Percentiles rank a stretch among this genome's conserved stretches.
These are phyloP conservation scores for Noctua pronuba DNA, from an alignment of 2,888 invertebrate species.

Conservation along the genomic window DNA sequence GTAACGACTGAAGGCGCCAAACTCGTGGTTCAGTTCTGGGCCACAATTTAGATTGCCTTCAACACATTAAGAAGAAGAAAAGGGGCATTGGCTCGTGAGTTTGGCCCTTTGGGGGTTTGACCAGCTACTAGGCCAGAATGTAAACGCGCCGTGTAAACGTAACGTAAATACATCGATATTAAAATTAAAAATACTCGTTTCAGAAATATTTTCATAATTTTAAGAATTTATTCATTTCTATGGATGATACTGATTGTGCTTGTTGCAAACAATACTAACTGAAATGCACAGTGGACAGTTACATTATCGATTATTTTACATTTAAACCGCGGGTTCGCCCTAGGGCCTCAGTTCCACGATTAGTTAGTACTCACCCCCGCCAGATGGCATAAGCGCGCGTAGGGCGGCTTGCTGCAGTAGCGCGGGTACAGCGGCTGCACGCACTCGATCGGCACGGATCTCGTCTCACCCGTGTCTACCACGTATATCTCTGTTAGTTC, in stretches of 20 bases:
- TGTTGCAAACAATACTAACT: neutral
- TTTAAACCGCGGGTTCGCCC: neutral
- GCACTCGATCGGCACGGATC: conserved; percentile 51
- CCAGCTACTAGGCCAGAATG: neutral
- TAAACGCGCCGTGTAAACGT: neutral
- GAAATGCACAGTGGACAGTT: neutral
- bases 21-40: too few species aligned
- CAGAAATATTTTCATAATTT: neutral
- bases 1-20: too few species aligned
- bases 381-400: conserved; percentile 84
- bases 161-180: neutral
- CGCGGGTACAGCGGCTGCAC: conserved; percentile 76
- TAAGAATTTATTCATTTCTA: too few species aligned
- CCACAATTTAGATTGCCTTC: too few species aligned
- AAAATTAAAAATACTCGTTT: neutral
- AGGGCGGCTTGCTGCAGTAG: conserved; percentile 79
- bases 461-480: conserved; percentile 84
- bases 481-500: conserved; percentile 76
- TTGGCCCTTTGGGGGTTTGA: too few species aligned
- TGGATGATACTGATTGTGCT: neutral
- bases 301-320: neutral
- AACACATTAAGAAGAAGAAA: too few species aligned
- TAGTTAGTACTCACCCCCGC: conserved; percentile 78
- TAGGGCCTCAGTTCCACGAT: neutral
- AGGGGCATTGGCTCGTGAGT: too few species aligned